Conservation (phyloP, 2,113 vertebrate genomes). For the Eulacestoma nigropectus region DNA sequence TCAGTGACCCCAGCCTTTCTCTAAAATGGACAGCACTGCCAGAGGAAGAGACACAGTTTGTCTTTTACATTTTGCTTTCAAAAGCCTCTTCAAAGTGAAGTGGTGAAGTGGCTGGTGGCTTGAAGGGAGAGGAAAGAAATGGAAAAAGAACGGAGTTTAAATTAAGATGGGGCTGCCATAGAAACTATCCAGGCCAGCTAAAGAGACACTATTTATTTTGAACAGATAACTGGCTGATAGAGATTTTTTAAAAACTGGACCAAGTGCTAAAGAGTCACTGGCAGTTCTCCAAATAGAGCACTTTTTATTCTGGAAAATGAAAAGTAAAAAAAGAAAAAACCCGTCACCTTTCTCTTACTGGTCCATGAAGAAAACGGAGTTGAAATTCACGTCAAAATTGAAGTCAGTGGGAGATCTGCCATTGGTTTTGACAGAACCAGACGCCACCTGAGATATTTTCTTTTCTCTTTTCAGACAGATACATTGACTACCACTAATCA, state of each 20-base stretch:
- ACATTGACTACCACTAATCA: not conserved
- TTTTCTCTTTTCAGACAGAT: not conserved
- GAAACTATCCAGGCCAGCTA: not conserved
- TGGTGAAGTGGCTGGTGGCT: not conserved
- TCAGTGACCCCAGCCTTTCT: not conserved
- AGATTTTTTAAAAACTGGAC: not conserved
- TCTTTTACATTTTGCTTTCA: slow-evolving; percentile 1
- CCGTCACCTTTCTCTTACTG: not conserved
- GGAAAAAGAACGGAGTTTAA: not conserved
- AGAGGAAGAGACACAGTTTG: not conserved
- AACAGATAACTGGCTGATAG: not conserved
- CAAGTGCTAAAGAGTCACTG: not conserved
- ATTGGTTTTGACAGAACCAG: not conserved
- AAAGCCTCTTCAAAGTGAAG: slow-evolving; percentile 7
- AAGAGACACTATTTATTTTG: not conserved
- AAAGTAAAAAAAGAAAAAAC: not conserved
- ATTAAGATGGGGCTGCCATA: slow-evolving; percentile 1
- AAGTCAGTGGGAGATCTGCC: not conserved
- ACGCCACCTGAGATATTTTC: not conserved
- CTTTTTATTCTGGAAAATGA: not conserved
- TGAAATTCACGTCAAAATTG: not conserved
- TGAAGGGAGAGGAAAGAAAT: not conserved
- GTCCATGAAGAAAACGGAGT: not conserved
- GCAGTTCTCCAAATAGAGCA: not conserved
- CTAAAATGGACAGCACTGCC: not conserved